A percentile compares a stretch with the other conserved stretches of the same genome.
Conservation (phyloP, 2,888 invertebrate genomes). For the Halictus quadricinctus region DNA sequence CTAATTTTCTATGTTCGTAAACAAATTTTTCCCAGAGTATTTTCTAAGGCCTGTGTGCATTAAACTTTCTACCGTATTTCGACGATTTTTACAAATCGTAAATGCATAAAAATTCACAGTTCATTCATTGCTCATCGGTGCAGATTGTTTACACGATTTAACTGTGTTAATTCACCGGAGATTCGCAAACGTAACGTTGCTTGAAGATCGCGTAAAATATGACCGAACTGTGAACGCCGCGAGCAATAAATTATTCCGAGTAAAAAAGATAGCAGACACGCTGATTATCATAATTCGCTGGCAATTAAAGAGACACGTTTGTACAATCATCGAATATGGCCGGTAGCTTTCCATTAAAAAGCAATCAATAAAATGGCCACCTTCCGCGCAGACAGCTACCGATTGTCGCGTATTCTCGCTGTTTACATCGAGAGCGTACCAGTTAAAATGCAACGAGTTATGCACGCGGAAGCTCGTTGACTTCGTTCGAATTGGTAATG, state of each 20-base stretch:
- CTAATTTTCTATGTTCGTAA: too few relatives aligned
- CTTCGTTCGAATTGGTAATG: background rate
- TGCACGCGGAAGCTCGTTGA: too few relatives aligned
- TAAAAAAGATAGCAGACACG: background rate
- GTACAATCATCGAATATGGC: background rate
- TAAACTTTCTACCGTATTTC: too few relatives aligned
- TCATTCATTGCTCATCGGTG: background rate
- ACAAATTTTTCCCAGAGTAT: too few relatives aligned
- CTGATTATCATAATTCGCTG: background rate
- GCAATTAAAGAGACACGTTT: background rate
- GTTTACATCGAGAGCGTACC: background rate
- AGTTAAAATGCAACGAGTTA: background rate
- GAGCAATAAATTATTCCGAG: background rate
- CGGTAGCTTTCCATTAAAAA: background rate
- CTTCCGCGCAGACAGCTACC: background rate
- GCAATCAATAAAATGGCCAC: constrained; percentile 6
- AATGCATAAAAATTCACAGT: background rate
- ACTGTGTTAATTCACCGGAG: background rate
- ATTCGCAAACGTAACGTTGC: background rate
- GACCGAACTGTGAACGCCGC: background rate
- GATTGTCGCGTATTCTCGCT: background rate
- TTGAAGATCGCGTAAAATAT: background rate
- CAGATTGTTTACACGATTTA: background rate
- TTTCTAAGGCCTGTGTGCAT: too few relatives aligned
- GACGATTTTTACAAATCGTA: too few relatives aligned